phyloP scores from a whole-genome alignment of 2,888 invertebrate genomes.

The Cyrtodaria siliqua region DNA sequence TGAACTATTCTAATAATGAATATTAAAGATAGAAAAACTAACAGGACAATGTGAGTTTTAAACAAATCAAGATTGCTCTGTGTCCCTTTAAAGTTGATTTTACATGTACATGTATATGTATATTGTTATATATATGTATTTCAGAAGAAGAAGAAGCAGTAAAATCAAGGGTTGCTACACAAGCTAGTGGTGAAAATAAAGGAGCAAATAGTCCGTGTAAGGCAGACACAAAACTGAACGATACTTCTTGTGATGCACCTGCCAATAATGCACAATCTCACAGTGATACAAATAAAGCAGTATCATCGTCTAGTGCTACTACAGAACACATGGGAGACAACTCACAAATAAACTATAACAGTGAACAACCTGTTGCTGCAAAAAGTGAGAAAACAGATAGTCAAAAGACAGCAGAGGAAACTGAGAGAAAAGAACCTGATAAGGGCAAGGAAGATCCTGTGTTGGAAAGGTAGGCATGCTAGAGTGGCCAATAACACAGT shows the following conservation, averaged over 20 bases:
- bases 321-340: neutral
- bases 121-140: too few species aligned
- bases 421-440: neutral
- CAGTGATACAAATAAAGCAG: neutral
- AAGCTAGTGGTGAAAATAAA: neutral
- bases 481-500: too few species aligned
- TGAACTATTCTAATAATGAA: too few species aligned
- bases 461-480: conserved; percentile 61
- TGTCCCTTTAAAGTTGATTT: too few species aligned
- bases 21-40: too few species aligned
- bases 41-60: too few species aligned
- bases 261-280: conserved; percentile 1
- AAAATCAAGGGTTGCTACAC: neutral
- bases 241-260: neutral
- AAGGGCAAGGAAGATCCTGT: conserved; percentile 60
- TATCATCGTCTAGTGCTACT: neutral
- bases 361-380: neutral
- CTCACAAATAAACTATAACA: neutral
- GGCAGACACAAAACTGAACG: neutral
- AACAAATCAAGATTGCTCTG: too few species aligned
- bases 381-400: neutral
- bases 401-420: too few species aligned
- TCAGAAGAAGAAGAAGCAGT: too few species aligned
- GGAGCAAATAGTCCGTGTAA: neutral
- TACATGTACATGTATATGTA: too few species aligned